Conservation (phyloP, 37 sponge, comb jelly and placozoan genomes). For the Theonella swinhoei region DNA sequence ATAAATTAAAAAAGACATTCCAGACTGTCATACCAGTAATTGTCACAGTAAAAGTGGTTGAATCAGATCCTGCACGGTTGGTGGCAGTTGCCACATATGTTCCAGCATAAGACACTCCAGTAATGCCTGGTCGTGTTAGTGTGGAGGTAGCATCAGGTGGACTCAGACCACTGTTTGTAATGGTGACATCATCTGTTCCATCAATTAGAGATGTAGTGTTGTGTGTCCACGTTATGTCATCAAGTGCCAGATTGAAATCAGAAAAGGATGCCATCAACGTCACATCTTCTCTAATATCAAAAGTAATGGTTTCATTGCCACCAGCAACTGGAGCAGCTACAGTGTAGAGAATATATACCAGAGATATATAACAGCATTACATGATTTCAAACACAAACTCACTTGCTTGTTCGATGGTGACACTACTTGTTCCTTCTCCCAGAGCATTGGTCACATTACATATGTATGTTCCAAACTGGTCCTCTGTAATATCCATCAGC, state of each 20-base stretch:
- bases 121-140: not conserved
- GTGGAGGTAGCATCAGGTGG: not conserved
- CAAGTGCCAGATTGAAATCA: constrained; percentile 34
- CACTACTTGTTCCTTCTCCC: not conserved
- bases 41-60: constrained; percentile 16
- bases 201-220: not conserved
- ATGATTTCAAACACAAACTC: not conserved
- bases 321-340: not conserved
- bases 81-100: constrained; percentile 17
- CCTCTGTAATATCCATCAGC: not conserved
- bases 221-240: constrained; percentile 12
- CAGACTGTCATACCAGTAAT: constrained; percentile 28
- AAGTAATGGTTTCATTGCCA: not conserved
- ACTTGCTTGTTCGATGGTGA: not conserved
- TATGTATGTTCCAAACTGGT: not conserved
- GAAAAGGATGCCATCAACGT: constrained; percentile 7
- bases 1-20: no score
- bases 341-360: not conserved
- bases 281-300: constrained; percentile 2
- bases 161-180: not conserved
- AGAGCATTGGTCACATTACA: not conserved
- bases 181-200: constrained; percentile 1
- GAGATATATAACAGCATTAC: no score
- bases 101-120: constrained; percentile 12
- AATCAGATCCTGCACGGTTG: constrained; percentile 20